Percentiles rank a stretch among this genome's conserved stretches.
phyloP scores from a whole-genome alignment of 2,113 vertebrate genomes.

The Acanthochromis polyacanthus region DNA sequence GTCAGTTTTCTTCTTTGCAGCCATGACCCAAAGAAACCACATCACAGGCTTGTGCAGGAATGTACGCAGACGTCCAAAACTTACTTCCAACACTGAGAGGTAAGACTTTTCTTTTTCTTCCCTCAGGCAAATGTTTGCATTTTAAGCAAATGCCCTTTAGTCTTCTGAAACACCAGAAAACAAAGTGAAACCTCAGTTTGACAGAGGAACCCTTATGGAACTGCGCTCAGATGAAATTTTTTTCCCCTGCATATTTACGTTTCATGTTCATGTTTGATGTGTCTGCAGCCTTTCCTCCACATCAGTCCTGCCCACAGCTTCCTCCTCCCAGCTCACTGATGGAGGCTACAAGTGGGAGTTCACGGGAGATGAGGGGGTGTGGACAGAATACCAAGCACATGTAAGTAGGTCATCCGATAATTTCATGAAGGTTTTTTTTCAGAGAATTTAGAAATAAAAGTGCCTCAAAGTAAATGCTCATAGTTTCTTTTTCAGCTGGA shows the following conservation, averaged over 20 bases:
- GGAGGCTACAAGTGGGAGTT: conserved; percentile 73
- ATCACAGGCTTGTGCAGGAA: conserved; percentile 54
- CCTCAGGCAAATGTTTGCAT: not conserved
- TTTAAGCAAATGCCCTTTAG: not conserved
- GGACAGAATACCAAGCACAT: conserved; percentile 75
- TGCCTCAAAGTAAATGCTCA: no score
- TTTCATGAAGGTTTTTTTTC: not conserved
- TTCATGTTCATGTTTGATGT: not conserved
- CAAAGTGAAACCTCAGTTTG: no score
- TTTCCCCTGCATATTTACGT: no score
- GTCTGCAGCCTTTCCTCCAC: conserved; percentile 8
- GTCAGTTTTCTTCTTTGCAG: conserved; percentile 44
- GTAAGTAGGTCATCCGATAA: conserved; percentile 54
- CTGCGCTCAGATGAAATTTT: not conserved
- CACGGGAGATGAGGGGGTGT: conserved; percentile 68
- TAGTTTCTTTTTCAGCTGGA: no score
- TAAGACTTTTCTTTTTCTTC: conserved; percentile 13
- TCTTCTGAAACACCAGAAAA: not conserved
- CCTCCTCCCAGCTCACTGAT: conserved; percentile 9
- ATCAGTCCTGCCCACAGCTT: not conserved
- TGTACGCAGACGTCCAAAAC: conserved; percentile 73
- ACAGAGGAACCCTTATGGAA: not conserved
- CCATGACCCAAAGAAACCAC: conserved; percentile 76
- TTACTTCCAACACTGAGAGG: conserved; percentile 26
- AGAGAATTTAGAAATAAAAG: no score